A percentile compares a stretch with the other conserved stretches of the same genome.
These are phyloP conservation scores for Incurvaria masculella DNA, from an alignment of 2,888 invertebrate genomes.

Conservation along the genomic window DNA sequence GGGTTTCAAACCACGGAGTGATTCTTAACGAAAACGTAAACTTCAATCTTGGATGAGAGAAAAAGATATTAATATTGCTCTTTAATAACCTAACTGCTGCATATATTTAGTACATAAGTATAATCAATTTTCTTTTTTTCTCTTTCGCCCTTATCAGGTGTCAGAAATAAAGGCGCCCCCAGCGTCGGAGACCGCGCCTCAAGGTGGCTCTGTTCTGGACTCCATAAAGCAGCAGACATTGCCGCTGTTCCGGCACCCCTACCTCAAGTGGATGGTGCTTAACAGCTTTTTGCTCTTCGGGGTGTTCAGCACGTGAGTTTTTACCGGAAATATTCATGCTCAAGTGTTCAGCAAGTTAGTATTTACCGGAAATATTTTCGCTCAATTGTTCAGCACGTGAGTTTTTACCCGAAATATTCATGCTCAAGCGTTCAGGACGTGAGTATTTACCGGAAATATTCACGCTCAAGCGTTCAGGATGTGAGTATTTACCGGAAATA, in stretches of 20 bases:
- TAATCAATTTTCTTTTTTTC: neutral
- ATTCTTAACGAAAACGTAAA: too few species aligned
- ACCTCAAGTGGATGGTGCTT: constrained; percentile 50
- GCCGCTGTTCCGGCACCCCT: constrained; percentile 51
- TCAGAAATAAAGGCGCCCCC: constrained; percentile 1
- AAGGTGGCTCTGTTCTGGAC: constrained; percentile 27
- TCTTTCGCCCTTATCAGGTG: too few species aligned
- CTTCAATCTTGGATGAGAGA: neutral
- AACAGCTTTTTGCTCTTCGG: constrained; percentile 58
- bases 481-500: constrained; percentile 55
- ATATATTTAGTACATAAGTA: neutral
- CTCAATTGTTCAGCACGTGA: constrained; percentile 67
- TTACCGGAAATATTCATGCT: too few species aligned
- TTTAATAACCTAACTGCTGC: neutral
- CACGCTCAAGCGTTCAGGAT: constrained; percentile 66
- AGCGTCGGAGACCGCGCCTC: constrained; percentile 19
- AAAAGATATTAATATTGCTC: neutral
- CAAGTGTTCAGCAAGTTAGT: too few species aligned
- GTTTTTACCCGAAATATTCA: too few species aligned
- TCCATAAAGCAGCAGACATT: constrained; percentile 52
- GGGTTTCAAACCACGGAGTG: too few species aligned
- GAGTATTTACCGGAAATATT: too few species aligned
- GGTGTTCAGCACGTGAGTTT: constrained; percentile 63
- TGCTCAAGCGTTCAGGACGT: too few species aligned
- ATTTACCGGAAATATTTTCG: too few species aligned